Evolutionary conservation across 2,797 vertebrate species (phyloP).

Genomic region (Aplochiton taeniatus): DNA sequence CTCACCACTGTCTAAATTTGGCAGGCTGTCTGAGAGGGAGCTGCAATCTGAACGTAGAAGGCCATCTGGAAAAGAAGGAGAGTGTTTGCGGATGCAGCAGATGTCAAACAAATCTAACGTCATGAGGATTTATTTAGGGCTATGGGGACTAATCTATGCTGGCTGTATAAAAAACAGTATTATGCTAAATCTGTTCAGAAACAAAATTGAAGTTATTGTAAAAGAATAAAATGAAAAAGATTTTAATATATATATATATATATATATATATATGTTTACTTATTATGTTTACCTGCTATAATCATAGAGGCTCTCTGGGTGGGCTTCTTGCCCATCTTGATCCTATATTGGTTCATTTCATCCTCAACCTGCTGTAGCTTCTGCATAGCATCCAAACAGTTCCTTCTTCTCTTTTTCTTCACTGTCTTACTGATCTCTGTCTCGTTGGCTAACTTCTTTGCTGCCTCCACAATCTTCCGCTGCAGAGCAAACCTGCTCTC

Average conservation of each 20-base stretch:
- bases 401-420: constrained; percentile 93
- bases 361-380: constrained; percentile 95
- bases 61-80: constrained; percentile 80
- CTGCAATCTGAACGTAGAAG: constrained; percentile 89
- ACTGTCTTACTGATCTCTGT: constrained; percentile 90
- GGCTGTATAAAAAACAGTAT: too few relatives aligned
- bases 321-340: constrained; percentile 91
- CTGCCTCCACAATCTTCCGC: constrained; percentile 94
- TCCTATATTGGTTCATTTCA: constrained; percentile 91
- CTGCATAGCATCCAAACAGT: constrained; percentile 89
- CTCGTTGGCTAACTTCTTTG: constrained; percentile 91
- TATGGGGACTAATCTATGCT: too few relatives aligned
- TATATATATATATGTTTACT: too few relatives aligned
- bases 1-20: constrained; percentile 87
- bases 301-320: constrained; percentile 84
- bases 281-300: constrained; percentile 83
- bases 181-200: too few relatives aligned
- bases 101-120: too few relatives aligned
- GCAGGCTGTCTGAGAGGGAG: constrained; percentile 88
- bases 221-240: too few relatives aligned
- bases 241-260: too few relatives aligned
- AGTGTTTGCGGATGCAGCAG: too few relatives aligned
- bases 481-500: constrained; percentile 96
- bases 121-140: too few relatives aligned
- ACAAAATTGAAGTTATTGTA: too few relatives aligned